phyloP scores from a whole-genome alignment of 2,797 vertebrate genomes.

The Sebastes itinus region DNA sequence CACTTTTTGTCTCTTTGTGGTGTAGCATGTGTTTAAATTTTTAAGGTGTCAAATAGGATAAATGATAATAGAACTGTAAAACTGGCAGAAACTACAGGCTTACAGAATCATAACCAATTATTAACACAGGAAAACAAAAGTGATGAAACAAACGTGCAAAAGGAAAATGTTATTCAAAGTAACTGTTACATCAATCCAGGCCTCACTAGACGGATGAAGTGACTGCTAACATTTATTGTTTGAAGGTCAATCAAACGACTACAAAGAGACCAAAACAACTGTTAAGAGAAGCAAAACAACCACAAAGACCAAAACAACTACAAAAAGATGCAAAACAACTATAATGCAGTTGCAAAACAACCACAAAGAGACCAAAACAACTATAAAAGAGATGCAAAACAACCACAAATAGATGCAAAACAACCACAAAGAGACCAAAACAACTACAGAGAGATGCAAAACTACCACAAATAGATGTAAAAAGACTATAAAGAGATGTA shows the following conservation, averaged over 20 bases:
- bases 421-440: no score
- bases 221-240: not conserved
- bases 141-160: not conserved
- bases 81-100: not conserved
- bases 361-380: no score
- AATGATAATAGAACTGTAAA: not conserved
- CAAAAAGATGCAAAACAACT: no score
- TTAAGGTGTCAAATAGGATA: not conserved
- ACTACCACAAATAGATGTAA: no score
- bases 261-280: not conserved
- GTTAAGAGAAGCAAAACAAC: not conserved
- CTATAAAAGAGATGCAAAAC: no score
- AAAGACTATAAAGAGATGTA: no score
- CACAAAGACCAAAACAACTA: not conserved
- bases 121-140: not conserved
- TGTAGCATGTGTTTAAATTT: not conserved
- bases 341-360: no score
- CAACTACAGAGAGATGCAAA: no score
- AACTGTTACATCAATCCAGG: not conserved
- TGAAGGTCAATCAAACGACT: not conserved
- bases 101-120: not conserved
- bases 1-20: not conserved
- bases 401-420: no score
- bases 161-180: not conserved
- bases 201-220: not conserved